Evolutionary conservation across 2,797 vertebrate species (phyloP).

Genomic region (Anguilla marmorata): DNA sequence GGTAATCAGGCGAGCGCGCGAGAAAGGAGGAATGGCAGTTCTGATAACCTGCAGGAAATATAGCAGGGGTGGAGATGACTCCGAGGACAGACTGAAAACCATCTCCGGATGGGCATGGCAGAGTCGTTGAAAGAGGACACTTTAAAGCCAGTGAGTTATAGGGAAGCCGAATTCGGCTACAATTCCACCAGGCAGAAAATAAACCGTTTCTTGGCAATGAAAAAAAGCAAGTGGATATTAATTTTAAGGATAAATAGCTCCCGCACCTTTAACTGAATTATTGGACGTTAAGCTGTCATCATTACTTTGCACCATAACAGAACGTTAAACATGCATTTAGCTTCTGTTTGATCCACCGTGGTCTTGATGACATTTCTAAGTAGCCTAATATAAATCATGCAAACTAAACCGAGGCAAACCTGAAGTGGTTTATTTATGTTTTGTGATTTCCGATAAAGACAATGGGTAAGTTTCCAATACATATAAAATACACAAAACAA

Average conservation of each 20-base stretch:
- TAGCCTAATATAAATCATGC: background rate
- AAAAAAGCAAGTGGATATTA: background rate
- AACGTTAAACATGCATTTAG: background rate
- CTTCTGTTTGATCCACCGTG: background rate
- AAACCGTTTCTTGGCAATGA: background rate
- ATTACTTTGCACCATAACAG: background rate
- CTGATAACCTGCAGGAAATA: constrained; percentile 72
- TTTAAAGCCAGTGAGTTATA: constrained; percentile 53
- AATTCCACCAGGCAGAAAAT: background rate
- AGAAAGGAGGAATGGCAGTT: constrained; percentile 63
- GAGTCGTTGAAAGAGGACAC: constrained; percentile 68
- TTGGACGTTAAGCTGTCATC: background rate
- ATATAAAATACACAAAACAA: background rate
- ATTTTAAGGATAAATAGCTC: background rate
- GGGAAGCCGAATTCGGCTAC: background rate
- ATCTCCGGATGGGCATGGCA: constrained; percentile 62
- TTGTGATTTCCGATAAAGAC: background rate
- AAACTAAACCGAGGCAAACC: background rate
- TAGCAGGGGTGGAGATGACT: constrained; percentile 70
- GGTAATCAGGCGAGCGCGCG: constrained; percentile 75
- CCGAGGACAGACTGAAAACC: constrained; percentile 70
- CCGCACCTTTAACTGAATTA: background rate
- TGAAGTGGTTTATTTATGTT: background rate
- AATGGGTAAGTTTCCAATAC: background rate
- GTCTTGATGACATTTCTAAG: background rate